Base-by-base conservation (phyloP, 2,888 invertebrate genomes). In the Erebia ligea region DNA sequence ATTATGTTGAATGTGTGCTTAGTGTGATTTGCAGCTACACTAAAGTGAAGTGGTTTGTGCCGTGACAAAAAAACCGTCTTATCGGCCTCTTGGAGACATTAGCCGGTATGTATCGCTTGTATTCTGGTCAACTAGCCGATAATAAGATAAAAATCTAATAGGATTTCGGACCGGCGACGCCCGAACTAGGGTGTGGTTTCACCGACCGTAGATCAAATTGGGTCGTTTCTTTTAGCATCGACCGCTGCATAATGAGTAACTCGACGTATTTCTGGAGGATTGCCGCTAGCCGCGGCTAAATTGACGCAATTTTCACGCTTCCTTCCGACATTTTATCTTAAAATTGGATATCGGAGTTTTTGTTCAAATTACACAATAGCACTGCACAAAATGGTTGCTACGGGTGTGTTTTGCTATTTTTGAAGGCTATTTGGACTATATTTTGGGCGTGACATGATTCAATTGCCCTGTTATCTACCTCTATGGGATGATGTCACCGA, bases 1-100 rank as follows among this genome's bases (percentile, higher is more conserved):
- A 89, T 87, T 89, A 86, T 86, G 83, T 81, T 82, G 82, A 86
- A 83, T 82, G 82, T 83, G 91, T 92, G 91, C 92, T 91, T 92
- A 91, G 92, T 92, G 92, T 86, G 54, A 67, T 85, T 82, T 79
- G 83, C 86, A 82, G 87, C 87, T 85, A 81, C 80, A 82, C 80
- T 77, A 78, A 84, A 84, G 86, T 81, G 80, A 79, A 83, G 88
- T 85, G 87, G 82, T 85, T 84, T 86, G 86, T 84, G 85, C 84
- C 86, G 90, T 90, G 89, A 84, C 76, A 86, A 84, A 86, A 57
- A 84, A 84, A 45, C 82, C 83, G 79, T 79, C 82, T 76, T 75
- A 79, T 80, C 81, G 82, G 83, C 79, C 83, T 83, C 82, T 78
- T 86, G 86, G 85, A 87, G 82, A 79, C 81, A 75, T 79, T 81